Evolutionary conservation across 2,797 vertebrate species (phyloP), one percentile per base, ranked within the genome.

Genomic region (Apogon hyalosoma): DNA sequence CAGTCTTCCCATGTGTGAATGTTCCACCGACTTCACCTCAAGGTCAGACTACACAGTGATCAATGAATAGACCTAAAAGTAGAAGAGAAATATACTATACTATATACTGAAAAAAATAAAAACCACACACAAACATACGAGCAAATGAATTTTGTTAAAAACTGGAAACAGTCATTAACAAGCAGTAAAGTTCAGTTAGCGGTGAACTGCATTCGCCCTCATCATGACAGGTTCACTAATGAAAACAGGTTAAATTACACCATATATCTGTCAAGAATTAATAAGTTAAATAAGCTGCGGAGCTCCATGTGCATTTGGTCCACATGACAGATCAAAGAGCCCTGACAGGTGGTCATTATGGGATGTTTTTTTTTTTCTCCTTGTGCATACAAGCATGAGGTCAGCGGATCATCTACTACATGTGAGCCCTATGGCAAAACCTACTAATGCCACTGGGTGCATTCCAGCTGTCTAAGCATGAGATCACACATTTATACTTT

Each of bases 391-490:
- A 63, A 16, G 45, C 15, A 74, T 73, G 60, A 85, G 64, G 59
- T 80, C 82, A 84, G 28, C 4, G 3, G 47, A 64, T 73, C 64
- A 69, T 62, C 40, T 8, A 2, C 18, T 33, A 18, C 58, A 28
- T 45, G 46, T 38, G 45, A 64, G 71, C 43, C 59, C 3, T 5
- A 42, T 53, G 68, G 42, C 53, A 28, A 40, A 36, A 54, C 31
- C 73, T 11, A 3, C 51, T 75, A 65, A 83, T 52, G 64, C 76
- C 8, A 14, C 61, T 62, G 67, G 64, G 63, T 70, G 49, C 80
- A 76, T 50, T 79, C 71, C 84, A 82, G 63, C 87, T 87, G 83
- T 84, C 55, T 50, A 82, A 91, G 86, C 76, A 80, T 67, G 72
- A 79, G 65, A 78, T 85, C 86, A 87, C 13, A 4, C 10, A 18